Evolutionary conservation across 2,888 invertebrate genomes (phyloP), one percentile per base, ranked within the genome.

Genomic region (Scrobipalpa costella): DNA sequence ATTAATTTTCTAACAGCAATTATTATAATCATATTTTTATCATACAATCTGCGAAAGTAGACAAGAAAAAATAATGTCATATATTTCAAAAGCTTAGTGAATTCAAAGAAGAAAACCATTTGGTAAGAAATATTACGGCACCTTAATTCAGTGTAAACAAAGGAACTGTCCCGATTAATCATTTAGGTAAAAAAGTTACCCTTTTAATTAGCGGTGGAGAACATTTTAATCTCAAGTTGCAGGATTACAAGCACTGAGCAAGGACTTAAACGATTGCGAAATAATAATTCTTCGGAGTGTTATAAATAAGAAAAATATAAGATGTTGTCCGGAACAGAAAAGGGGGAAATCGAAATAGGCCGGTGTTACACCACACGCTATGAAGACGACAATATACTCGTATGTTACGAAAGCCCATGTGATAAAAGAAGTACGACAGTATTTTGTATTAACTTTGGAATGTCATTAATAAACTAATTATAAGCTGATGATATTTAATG

Each of bases 261-360:
- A 88, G 86, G 92, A 90, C 90, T 92, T 91, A 90, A 92, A 88
- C 85, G 90, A 90, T 91, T 90, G 86, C 80, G 80, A 88, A 86
- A 84, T 86, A 90, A 91, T 90, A 92, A 88, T 90, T 91, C 90
- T 90, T 88, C 83, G 62, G 77, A 83, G 85, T 86, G 82, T 86
- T 87, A 89, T 86, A 89, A 90, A 89, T 88, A 87, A 86, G 84
- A 83, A 87, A 84, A 85, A 86, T 84, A 85, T 83, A 85, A 82
- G 76, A 79, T 78, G 77, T 76, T 77, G 75, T 80, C 74, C 73
- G 72, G 71, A 67, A 68, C 69, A 71, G 72, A 74, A 80, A 81
- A 79, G 80, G 83, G 81, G 79, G 11, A 75, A 73, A 69, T 68
- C 70, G 68, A 36, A 65, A 57, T 17, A 70, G 71, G 78, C 64